A percentile compares a stretch with the other conserved stretches of the same genome.
Conservation (phyloP, 2,797 vertebrate genomes). For the Macropodus opercularis region DNA sequence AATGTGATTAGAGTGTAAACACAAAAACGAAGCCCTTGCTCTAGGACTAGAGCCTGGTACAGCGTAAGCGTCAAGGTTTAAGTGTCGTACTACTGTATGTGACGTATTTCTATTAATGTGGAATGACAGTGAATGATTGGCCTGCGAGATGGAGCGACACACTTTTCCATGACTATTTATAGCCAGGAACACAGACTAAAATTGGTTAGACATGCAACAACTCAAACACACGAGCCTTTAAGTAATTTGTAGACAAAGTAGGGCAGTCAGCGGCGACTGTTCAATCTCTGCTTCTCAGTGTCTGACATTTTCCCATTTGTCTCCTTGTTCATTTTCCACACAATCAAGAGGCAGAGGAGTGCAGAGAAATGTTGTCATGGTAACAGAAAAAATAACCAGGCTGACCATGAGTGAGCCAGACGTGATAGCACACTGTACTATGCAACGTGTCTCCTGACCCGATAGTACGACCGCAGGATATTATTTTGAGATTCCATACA, state of each 20-base stretch:
- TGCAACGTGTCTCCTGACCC: constrained; percentile 60
- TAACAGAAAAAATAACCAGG: constrained; percentile 67
- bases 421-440: constrained; percentile 47
- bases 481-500: constrained; percentile 48
- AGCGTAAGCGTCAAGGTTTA: no score
- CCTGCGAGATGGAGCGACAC: constrained; percentile 40
- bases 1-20: no score
- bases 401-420: constrained; percentile 69
- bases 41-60: no score
- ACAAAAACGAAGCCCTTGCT: no score
- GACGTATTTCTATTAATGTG: constrained; percentile 33
- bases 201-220: constrained; percentile 33
- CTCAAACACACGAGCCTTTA: constrained; percentile 45
- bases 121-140: constrained; percentile 41
- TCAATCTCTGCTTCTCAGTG: constrained; percentile 46
- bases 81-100: no score
- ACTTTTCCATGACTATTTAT: constrained; percentile 52
- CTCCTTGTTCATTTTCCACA: constrained; percentile 68
- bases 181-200: constrained; percentile 35
- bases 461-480: constrained; percentile 45
- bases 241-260: constrained; percentile 50
- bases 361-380: constrained; percentile 76
- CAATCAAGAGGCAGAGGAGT: constrained; percentile 63
- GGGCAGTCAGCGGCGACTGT: constrained; percentile 41
- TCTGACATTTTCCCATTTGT: constrained; percentile 69